A percentile compares a stretch with the other conserved stretches of the same genome.
phyloP scores from a whole-genome alignment of 1,140 invertebrate genomes.

The Diorhabda carinulata region DNA sequence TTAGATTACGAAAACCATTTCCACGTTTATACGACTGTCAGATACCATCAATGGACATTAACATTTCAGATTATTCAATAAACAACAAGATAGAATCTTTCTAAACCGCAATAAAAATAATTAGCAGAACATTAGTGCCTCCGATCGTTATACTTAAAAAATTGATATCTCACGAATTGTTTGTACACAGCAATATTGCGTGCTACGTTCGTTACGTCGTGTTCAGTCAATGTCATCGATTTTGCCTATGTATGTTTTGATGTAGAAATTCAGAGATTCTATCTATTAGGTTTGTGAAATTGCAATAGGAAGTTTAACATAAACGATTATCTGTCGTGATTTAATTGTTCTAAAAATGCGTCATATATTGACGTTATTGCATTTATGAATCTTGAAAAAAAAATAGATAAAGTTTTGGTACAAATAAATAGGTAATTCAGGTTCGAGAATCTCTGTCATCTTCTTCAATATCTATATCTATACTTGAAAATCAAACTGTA shows the following conservation, averaged over 20 bases:
- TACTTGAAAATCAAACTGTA: no score
- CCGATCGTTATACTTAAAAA: not conserved
- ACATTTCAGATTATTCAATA: constrained; percentile 3
- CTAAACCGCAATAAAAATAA: constrained; percentile 1
- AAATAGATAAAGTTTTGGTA: no score
- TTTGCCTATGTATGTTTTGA: not conserved
- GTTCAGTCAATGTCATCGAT: not conserved
- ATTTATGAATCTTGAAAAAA: no score
- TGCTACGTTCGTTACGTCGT: not conserved
- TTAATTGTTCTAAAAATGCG: not conserved
- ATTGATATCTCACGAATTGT: constrained; percentile 2
- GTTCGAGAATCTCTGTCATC: no score
- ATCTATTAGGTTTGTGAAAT: not conserved
- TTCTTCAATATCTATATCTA: no score
- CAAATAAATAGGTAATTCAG: no score
- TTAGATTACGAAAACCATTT: not conserved
- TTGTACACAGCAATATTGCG: not conserved
- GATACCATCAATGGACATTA: not conserved
- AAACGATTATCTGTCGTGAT: not conserved
- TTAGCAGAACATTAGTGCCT: not conserved
- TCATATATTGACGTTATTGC: no score
- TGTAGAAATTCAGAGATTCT: not conserved
- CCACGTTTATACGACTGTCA: not conserved
- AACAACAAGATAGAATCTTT: not conserved
- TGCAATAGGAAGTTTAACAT: not conserved